Percentiles rank a stretch among this genome's conserved stretches.
Conservation (phyloP, 2,888 invertebrate species). For the Ariolimax columbianus region DNA sequence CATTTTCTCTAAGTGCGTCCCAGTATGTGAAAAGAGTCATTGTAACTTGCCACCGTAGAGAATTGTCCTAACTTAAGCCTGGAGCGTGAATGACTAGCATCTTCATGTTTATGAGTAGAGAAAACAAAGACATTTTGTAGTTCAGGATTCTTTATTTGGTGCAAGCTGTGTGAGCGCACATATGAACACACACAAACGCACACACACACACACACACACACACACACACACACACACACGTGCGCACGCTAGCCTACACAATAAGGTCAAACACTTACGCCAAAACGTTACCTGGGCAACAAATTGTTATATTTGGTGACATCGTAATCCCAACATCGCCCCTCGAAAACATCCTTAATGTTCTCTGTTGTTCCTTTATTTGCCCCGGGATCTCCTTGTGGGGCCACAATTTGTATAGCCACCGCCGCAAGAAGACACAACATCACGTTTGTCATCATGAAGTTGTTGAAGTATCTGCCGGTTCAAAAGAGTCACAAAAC, state of each 20-base stretch:
- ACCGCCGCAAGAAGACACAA: background rate
- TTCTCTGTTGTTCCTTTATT: conserved; percentile 57
- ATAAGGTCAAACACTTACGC: background rate
- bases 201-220: background rate
- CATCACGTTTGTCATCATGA: background rate
- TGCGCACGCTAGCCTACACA: background rate
- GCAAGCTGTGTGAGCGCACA: no score
- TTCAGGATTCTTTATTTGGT: no score
- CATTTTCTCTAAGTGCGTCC: no score
- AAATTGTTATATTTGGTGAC: conserved; percentile 52
- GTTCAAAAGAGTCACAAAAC: no score
- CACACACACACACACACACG: background rate
- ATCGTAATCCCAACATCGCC: conserved; percentile 61
- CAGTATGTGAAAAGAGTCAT: no score
- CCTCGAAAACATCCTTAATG: conserved; percentile 59
- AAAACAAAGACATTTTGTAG: no score
- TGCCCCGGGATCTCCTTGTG: conserved; percentile 15
- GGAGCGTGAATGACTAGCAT: no score
- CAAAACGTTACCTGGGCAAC: conserved; percentile 52
- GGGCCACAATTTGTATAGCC: background rate
- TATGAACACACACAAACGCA: background rate
- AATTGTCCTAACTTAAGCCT: no score
- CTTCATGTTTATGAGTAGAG: no score
- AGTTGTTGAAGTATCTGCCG: background rate
- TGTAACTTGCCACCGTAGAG: no score